phyloP scores from a whole-genome alignment of 1,140 invertebrate genomes.

The Limonius californicus region DNA sequence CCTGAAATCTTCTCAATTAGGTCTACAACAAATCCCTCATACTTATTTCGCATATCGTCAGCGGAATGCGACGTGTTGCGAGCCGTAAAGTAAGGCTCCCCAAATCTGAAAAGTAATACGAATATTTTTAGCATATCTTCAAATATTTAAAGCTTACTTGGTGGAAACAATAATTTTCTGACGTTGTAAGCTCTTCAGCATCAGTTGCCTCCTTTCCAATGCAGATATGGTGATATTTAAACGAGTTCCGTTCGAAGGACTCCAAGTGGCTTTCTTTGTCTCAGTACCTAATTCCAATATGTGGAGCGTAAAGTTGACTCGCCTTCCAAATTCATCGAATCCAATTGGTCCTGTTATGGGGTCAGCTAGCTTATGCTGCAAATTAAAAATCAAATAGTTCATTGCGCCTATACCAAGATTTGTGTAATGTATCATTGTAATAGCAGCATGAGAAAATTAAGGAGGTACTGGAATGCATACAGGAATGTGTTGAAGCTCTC shows the following conservation, averaged over 20 bases:
- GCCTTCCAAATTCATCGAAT: conserved; percentile 27
- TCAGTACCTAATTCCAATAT: conserved; percentile 27
- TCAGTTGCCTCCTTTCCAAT: conserved; percentile 28
- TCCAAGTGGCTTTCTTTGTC: conserved; percentile 29
- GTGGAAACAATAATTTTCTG: conserved; percentile 44
- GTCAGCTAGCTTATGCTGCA: not conserved
- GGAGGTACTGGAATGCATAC: too few relatives aligned
- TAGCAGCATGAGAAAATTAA: too few relatives aligned
- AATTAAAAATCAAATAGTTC: too few relatives aligned
- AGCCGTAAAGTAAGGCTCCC: conserved; percentile 71
- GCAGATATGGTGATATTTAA: conserved; percentile 28
- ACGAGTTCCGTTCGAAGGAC: conserved; percentile 25
- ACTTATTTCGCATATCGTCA: conserved; percentile 54
- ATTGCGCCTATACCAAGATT: not conserved
- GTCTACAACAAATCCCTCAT: conserved; percentile 78
- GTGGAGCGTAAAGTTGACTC: conserved; percentile 34
- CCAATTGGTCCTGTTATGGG: conserved; percentile 22
- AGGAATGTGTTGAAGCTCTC: too few relatives aligned
- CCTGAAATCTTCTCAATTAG: conserved; percentile 72
- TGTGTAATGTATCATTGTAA: not conserved
- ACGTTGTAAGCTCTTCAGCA: conserved; percentile 30
- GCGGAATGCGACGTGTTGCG: conserved; percentile 47
- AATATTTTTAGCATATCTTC: not conserved
- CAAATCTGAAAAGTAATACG: conserved; percentile 49
- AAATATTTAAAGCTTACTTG: too few relatives aligned